Evolutionary conservation across 2,888 invertebrate species (phyloP).

Genomic region (Antheraea yamamai): DNA sequence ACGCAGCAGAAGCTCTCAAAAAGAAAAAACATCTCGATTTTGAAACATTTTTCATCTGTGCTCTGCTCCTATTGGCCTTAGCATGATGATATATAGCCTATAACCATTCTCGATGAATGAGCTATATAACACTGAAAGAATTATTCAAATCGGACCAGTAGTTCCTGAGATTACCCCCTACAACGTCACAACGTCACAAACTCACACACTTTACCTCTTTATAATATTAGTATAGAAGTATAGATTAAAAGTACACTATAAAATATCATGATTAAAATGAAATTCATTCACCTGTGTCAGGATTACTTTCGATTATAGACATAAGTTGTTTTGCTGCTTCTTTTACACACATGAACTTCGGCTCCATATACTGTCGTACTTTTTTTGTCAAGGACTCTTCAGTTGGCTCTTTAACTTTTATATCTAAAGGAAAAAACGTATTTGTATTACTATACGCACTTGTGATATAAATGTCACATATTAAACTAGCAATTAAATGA

Average conservation of each 20-base stretch:
- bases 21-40: too few relatives aligned
- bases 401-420: conserved; percentile 99
- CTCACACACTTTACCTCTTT: too few relatives aligned
- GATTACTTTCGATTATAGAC: conserved; percentile 84
- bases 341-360: conserved; percentile 94
- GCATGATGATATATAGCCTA: neutral
- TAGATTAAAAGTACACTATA: neutral
- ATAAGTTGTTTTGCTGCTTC: conserved; percentile 94
- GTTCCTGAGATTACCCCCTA: too few relatives aligned
- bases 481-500: conserved; percentile 4
- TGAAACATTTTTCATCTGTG: too few relatives aligned
- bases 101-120: too few relatives aligned
- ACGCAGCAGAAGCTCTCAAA: too few relatives aligned
- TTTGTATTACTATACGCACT: neutral
- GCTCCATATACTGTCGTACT: conserved; percentile 94
- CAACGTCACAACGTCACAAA: too few relatives aligned
- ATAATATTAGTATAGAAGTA: neutral
- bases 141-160: too few relatives aligned
- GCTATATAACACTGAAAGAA: too few relatives aligned
- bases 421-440: conserved; percentile 84
- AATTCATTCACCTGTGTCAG: conserved; percentile 49
- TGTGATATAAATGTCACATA: neutral
- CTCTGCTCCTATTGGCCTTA: too few relatives aligned
- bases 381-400: conserved; percentile 95
- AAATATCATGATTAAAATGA: neutral